These are phyloP conservation scores for Cyanoramphus novaezelandiae DNA, from an alignment of 2,113 vertebrate genomes.

Conservation along the genomic window DNA sequence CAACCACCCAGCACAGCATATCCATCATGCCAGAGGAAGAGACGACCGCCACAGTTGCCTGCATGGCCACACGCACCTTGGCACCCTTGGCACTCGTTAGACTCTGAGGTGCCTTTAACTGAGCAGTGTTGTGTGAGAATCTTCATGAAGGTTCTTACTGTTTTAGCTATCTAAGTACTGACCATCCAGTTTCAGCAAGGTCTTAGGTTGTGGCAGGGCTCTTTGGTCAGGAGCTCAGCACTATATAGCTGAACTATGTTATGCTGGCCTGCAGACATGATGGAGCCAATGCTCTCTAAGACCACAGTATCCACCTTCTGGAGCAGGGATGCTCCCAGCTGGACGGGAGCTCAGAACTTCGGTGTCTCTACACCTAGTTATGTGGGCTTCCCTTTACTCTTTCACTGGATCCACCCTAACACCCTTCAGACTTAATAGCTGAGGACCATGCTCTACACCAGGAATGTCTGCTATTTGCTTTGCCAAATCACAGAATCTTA, in stretches of 20 bases:
- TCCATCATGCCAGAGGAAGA: neutral
- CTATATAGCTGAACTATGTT: neutral
- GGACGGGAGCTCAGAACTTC: neutral
- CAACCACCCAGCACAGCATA: accelerated
- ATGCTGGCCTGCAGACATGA: neutral
- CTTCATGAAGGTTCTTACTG: neutral
- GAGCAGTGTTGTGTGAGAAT: neutral
- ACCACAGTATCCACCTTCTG: neutral
- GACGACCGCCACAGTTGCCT: neutral
- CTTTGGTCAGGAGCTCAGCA: neutral
- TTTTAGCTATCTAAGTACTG: neutral
- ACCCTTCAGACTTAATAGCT: neutral
- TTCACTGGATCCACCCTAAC: neutral
- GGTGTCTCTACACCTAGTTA: too few species aligned
- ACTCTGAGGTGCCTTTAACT: neutral
- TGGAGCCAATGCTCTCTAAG: neutral
- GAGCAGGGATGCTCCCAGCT: neutral
- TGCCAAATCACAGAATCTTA: neutral
- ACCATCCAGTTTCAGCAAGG: neutral
- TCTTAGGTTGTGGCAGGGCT: neutral
- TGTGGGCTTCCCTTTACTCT: neutral
- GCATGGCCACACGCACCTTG: accelerated
- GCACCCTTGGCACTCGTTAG: neutral
- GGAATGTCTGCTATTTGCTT: neutral
- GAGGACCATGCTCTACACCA: neutral